phyloP scores from a whole-genome alignment of 92 coral and sea anemone species.

The Ricordea florida region DNA sequence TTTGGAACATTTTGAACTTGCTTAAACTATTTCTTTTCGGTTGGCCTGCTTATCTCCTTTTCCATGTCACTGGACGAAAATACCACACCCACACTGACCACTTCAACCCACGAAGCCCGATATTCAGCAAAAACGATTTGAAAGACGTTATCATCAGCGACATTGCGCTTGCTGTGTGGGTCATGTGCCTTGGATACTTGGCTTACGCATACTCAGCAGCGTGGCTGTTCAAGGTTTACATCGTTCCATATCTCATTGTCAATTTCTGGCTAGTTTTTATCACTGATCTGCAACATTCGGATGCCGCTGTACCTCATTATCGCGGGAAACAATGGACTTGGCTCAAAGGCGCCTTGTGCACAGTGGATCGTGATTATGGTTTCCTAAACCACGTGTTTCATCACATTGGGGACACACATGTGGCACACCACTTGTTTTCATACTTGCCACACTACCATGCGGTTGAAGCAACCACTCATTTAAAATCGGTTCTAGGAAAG shows the following conservation, averaged over 20 bases:
- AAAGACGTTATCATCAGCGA: constrained; percentile 55
- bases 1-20: constrained; percentile 1
- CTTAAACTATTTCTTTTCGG: constrained; percentile 27
- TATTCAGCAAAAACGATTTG: constrained; percentile 51
- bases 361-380: constrained; percentile 66
- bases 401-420: constrained; percentile 67
- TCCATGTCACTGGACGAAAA: constrained; percentile 50
- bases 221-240: constrained; percentile 57
- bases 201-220: constrained; percentile 20
- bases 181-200: constrained; percentile 46
- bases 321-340: constrained; percentile 61
- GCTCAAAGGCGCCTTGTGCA: constrained; percentile 70
- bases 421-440: constrained; percentile 63
- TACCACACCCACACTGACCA: constrained; percentile 67
- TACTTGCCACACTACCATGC: constrained; percentile 68
- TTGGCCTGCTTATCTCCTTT: constrained; percentile 50
- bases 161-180: constrained; percentile 55
- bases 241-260: constrained; percentile 59
- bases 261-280: constrained; percentile 68
- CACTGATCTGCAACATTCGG: constrained; percentile 65
- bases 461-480: constrained; percentile 48
- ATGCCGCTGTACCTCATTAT: constrained; percentile 65
- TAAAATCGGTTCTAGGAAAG: constrained; percentile 46
- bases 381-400: constrained; percentile 60
- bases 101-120: constrained; percentile 64